Base-by-base conservation (phyloP, 2,888 invertebrate genomes). In the Oxytorus armatus region DNA sequence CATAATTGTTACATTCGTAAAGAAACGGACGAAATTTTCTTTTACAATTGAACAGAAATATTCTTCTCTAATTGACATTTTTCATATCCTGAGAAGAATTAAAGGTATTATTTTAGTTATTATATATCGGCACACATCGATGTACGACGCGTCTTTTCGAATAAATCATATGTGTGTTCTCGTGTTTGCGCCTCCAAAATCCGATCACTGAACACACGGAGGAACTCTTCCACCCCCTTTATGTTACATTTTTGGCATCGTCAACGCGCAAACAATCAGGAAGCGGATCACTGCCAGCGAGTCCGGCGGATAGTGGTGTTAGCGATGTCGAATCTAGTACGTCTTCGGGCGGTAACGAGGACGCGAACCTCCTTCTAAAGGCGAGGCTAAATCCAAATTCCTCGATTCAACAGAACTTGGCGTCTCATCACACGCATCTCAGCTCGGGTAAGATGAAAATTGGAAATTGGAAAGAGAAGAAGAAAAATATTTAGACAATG, bases 321-420 rank as follows among this genome's bases (percentile, higher is more conserved):
- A 98, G 98, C 77, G 98, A 98, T 93, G 98, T 98, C 88, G 98
- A 98, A 93, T 98, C 98, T 86, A 98, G 98, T 84, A 98, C 97
- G 87, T 93, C 93, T 85, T 95, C 95, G 51, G 95, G 96, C 82
- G 93, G 92, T 83, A 92, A 92, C 89, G 92, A 92, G 85, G 92
- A 92, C 83, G 91, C 91, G 85, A 92, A 92, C 90, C 90, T 92
- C 86, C 87, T 92, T 92, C 93, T 97, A 90, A 97, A 97, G 93
- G 96, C 97, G 76, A 94, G 97, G 85, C 95, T 97, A 86, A 97
- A 97, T 92, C 96, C 96, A 77, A 94, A 95, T 82, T 89, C 91
- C 84, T 89, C 91, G 82, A 88, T 92, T 55, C 91, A 91, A 83
- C 87, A 88, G 69, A 89, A 86, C 82, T 90, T 89, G 86, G 92